Evolutionary conservation across 2,888 invertebrate genomes (phyloP).

Genomic region (Callinectes sapidus): DNA sequence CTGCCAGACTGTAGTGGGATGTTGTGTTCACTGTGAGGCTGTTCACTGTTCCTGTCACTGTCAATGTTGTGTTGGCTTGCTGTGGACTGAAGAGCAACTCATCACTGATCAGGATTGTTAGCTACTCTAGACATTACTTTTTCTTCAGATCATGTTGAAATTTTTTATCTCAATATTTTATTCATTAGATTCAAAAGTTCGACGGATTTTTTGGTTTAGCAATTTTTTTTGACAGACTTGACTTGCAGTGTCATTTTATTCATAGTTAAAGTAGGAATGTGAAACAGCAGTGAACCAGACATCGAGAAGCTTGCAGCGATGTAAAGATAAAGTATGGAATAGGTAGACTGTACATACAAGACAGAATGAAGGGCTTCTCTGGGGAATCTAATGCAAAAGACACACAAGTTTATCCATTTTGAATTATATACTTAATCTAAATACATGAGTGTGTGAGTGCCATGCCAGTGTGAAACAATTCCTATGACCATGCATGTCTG

Average conservation of each 20-base stretch:
- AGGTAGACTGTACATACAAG: not conserved
- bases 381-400: not conserved
- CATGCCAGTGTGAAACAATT: not conserved
- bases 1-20: not conserved
- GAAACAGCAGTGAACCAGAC: not conserved
- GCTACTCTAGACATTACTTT: not conserved
- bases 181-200: not conserved
- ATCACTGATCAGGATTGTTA: not conserved
- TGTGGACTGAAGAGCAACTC: not conserved
- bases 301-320: not conserved
- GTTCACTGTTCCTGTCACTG: not conserved
- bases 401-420: not conserved
- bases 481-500: not conserved
- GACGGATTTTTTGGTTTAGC: not conserved
- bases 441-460: not conserved
- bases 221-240: not conserved
- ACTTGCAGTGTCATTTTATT: not conserved
- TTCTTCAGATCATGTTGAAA: not conserved
- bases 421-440: not conserved
- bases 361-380: not conserved
- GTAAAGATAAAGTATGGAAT: not conserved
- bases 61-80: conserved; percentile 1
- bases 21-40: conserved; percentile 23
- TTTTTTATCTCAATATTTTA: not conserved
- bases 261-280: not conserved